A percentile compares a stretch with the other conserved stretches of the same genome.
Conservation (phyloP, 1,140 invertebrate species). For the Stegodyphus dumicola region DNA sequence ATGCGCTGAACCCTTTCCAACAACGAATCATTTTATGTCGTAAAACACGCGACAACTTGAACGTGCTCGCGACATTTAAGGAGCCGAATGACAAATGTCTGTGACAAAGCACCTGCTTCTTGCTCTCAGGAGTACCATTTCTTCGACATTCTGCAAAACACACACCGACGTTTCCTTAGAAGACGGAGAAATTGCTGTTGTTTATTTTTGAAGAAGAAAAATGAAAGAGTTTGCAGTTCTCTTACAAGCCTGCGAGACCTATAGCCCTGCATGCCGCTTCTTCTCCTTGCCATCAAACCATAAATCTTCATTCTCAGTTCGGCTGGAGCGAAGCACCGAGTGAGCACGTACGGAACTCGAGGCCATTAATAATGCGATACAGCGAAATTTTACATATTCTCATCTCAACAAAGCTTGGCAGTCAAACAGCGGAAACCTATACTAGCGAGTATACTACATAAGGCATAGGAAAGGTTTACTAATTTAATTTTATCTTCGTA, state of each 20-base stretch:
- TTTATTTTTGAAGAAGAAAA: conserved; percentile 56
- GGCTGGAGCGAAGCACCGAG: conserved; percentile 22
- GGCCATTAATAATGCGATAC: conserved; percentile 44
- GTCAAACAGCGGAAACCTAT: too few species aligned
- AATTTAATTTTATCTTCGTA: too few species aligned
- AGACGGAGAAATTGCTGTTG: conserved; percentile 26
- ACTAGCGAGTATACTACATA: too few species aligned
- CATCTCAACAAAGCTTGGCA: neutral
- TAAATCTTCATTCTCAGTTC: conserved; percentile 51
- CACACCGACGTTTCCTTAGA: neutral
- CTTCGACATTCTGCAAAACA: neutral
- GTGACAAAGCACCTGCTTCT: conserved; percentile 30
- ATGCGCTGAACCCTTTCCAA: too few species aligned
- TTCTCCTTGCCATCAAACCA: neutral
- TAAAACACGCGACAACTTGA: neutral
- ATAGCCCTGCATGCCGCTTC: neutral
- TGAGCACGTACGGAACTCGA: conserved; percentile 22
- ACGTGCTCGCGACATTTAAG: neutral
- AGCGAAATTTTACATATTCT: conserved; percentile 13
- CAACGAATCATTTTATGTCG: too few species aligned
- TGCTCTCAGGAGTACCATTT: conserved; percentile 25
- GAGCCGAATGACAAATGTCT: conserved; percentile 6
- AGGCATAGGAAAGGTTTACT: too few species aligned
- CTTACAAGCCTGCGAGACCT: neutral
- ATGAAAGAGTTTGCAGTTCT: conserved; percentile 17